Conservation (phyloP, 2,888 invertebrate species). For the Sympetrum striolatum region DNA sequence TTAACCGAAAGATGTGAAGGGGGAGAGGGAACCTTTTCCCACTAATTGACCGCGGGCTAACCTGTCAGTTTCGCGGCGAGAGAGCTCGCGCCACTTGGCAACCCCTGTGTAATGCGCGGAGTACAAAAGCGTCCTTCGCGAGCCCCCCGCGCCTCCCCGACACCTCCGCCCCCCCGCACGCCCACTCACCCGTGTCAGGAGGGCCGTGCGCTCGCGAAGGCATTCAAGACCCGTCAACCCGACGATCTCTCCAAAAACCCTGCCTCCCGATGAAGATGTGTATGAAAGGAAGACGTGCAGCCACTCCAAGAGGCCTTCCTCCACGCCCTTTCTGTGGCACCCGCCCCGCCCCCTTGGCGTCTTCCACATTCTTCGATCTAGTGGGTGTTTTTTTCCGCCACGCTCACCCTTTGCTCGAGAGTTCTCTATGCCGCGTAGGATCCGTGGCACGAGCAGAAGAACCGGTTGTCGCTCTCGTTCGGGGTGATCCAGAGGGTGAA, state of each 20-base stretch:
- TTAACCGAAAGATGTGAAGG: background rate
- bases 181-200: slow-evolving; percentile 17
- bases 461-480: background rate
- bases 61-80: slow-evolving; percentile 22
- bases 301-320: background rate
- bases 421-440: background rate
- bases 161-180: background rate
- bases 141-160: background rate
- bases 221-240: background rate
- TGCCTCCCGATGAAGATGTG: background rate
- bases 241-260: background rate
- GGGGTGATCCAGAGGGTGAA: background rate
- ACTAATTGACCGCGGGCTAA: slow-evolving; percentile 44
- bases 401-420: background rate
- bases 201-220: background rate
- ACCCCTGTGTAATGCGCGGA: slow-evolving; percentile 15
- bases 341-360: background rate
- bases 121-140: slow-evolving; percentile 3
- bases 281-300: slow-evolving; percentile 19
- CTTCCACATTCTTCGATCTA: slow-evolving; percentile 3
- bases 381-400: background rate
- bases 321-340: background rate
- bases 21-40: slow-evolving; percentile 6
- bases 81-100: slow-evolving; percentile 27
- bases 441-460: background rate